Conservation (phyloP, 2,888 invertebrate genomes). For the Thera britannica region DNA sequence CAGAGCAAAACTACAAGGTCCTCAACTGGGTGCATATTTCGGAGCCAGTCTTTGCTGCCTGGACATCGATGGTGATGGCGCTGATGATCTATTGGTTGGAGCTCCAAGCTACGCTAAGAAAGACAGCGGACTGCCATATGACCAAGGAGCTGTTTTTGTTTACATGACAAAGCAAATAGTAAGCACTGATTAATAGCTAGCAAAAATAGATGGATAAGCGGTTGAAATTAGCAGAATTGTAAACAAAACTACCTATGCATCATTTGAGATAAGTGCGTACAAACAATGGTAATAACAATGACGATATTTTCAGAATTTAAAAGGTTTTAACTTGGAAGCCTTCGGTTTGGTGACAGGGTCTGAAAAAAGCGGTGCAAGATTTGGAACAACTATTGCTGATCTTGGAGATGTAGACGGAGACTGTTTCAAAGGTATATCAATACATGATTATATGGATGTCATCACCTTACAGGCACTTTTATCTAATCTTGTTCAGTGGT, state of each 20-base stretch:
- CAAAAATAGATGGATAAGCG: too few relatives aligned
- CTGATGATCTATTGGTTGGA: conserved; percentile 86
- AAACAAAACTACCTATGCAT: too few relatives aligned
- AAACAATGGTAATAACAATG: too few relatives aligned
- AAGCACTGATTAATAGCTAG: conserved; percentile 11
- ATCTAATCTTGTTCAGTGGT: background rate
- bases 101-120: conserved; percentile 82
- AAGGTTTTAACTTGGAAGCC: conserved; percentile 53
- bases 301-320: conserved; percentile 48
- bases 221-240: too few relatives aligned
- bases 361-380: conserved; percentile 77
- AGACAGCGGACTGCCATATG: conserved; percentile 68
- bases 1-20: conserved; percentile 67
- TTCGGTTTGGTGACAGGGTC: conserved; percentile 66
- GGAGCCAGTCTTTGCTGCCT: conserved; percentile 84
- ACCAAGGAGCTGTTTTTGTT: conserved; percentile 86
- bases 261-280: too few relatives aligned
- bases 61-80: conserved; percentile 85
- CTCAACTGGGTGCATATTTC: conserved; percentile 86
- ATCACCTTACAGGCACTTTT: too few relatives aligned
- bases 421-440: conserved; percentile 80
- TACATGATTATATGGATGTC: too few relatives aligned
- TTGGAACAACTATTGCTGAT: conserved; percentile 85
- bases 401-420: conserved; percentile 88
- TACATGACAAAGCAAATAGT: conserved; percentile 74